These are phyloP conservation scores for Astyanax mexicanus DNA, from an alignment of 2,797 vertebrate genomes.

Conservation along the genomic window DNA sequence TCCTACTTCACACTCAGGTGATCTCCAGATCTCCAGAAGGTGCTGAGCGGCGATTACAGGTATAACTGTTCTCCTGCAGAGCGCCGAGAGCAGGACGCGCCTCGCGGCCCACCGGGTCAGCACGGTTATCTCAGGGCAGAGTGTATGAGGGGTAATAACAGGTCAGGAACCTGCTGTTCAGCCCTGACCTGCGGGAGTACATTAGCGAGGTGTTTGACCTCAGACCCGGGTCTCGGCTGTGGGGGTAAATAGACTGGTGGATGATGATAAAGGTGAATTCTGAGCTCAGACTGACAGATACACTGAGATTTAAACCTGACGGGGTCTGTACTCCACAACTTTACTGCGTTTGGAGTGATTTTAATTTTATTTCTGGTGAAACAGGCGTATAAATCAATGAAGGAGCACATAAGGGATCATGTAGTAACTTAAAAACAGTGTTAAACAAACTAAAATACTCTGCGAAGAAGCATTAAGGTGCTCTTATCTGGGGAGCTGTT, in stretches of 20 bases:
- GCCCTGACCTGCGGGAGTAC: not conserved
- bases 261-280: not conserved
- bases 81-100: not conserved
- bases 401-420: no score
- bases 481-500: no score
- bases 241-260: slow-evolving; percentile 16
- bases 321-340: no score
- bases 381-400: no score
- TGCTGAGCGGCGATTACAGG: slow-evolving; percentile 39
- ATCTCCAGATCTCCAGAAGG: not conserved
- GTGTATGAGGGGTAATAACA: slow-evolving; percentile 22
- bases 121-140: not conserved
- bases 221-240: not conserved
- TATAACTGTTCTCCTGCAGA: slow-evolving; percentile 50
- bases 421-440: no score
- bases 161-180: slow-evolving; percentile 4
- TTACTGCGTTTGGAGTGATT: no score
- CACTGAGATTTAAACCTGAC: no score
- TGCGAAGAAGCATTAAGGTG: no score
- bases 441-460: no score
- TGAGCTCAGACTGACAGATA: not conserved
- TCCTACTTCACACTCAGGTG: not conserved
- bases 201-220: slow-evolving; percentile 12
- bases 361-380: no score
- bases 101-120: not conserved